Evolutionary conservation across 2,113 vertebrate genomes (phyloP), one percentile per base, ranked within the genome.

Genomic region (Hystrix brachyura): DNA sequence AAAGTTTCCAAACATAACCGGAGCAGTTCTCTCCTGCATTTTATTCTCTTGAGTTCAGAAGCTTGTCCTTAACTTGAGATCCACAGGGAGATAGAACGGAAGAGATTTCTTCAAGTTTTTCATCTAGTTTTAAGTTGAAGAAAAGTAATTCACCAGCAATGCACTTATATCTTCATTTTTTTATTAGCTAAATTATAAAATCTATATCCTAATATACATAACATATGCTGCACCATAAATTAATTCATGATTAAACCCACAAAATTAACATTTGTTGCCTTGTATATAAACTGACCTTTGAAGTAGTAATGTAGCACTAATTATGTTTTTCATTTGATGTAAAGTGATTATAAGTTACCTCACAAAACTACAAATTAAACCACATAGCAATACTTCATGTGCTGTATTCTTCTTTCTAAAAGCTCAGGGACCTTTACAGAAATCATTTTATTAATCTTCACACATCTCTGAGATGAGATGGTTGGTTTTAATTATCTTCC

Each of bases 381-480:
- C 67, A 94, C 38, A 82, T 14, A 78, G 71, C 92, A 87, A 91
- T 86, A 93, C 1, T 53, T 94, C 95, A 43, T 32, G 13, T 79
- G 60, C 79, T 80, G 15, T 17, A 87, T 96, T 89, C 48, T 94
- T 97, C 82, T 96, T 98, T 95, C 92, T 84, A 94, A 95, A 94
- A 97, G 90, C 95, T 93, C 87, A 79, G 92, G 74, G 95, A 95
- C 83, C 79, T 98, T 98, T 97, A 90, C 79, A 91, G 60, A 92
- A 97, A 97, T 97, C 65, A 85, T 90, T 97, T 97, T 94, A 97
- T 97, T 96, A 98, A 91, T 97, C 80, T 97, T 98, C 95, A 95
- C 95, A 96, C 90, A 84, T 98, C 95, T 94, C 84, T 86, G 84
- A 84, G 76, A 94, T 91, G 85, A 96, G 95, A 95, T 91, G 80